Base-by-base conservation (phyloP, 2,888 invertebrate genomes). In the Agonopterix alstromeriana region DNA sequence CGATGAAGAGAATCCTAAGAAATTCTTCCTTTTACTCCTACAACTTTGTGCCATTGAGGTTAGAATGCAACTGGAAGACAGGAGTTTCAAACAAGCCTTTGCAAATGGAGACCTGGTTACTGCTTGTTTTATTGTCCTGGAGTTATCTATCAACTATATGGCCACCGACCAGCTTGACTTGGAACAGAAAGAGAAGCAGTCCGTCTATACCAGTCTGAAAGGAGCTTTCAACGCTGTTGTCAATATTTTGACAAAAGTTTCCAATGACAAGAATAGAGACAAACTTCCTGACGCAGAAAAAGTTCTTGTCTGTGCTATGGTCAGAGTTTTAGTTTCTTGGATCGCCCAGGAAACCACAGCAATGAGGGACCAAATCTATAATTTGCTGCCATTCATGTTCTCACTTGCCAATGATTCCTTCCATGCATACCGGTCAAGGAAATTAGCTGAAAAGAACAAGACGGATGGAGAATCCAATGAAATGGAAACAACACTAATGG, bases 31-130 rank as follows among this genome's bases (percentile, higher is more conserved):
- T 12, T 82, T 97, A 9, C 77, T 95, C 17, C 92, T 97, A 49
- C 97, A 98, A 73, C 85, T 98, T 49, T 94, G 95, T 62, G 96
- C 97, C 46, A 95, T 98, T 70, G 98, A 98, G 90, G 94, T 98
- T 1, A 92, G 97, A 67, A 97, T 98, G 97, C 95, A 96, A 60
- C 88, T 98, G 55, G 98, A 98, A 69, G 95, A 96, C 57, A 94
- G 94, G 65, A 93, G 93, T 67, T 90, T 97, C 58, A 94, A 95
- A 73, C 92, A 95, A 65, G 93, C 95, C 1, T 92, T 93, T 73
- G 89, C 91, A 42, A 94, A 95, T 74, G 93, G 93, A 45, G 94
- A 95, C 54, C 82, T 97, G 43, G 90, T 96, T n/a, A 94, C 94
- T 8, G 91, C 95, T 45, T 97, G 96, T 67, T 97, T 96, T 63